Evolutionary conservation across 2,888 invertebrate species (phyloP).

Genomic region (Tortricodes alternella): DNA sequence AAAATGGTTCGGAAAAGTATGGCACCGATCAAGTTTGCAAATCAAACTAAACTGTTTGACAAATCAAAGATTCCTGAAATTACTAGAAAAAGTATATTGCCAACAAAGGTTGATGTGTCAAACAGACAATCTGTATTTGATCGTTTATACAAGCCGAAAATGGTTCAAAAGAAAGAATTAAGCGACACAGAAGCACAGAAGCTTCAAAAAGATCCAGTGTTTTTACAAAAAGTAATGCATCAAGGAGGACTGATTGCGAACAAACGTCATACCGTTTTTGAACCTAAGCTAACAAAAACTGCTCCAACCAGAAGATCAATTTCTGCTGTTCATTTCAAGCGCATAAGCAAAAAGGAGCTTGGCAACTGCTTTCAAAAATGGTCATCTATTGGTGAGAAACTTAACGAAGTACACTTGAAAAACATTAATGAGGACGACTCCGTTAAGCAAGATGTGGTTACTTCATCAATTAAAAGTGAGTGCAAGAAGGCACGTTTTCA

Average conservation of each 20-base stretch:
- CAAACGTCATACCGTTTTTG: constrained; percentile 55
- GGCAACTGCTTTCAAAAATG: constrained; percentile 69
- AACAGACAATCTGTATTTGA: constrained; percentile 64
- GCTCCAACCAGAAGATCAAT: constrained; percentile 64
- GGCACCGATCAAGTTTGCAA: constrained; percentile 37
- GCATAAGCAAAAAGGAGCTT: constrained; percentile 58
- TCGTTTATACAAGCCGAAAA: constrained; percentile 66
- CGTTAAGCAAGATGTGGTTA: constrained; percentile 50
- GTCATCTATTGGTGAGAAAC: constrained; percentile 67
- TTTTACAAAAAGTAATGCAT: constrained; percentile 54
- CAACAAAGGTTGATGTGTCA: constrained; percentile 35
- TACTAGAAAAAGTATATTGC: constrained; percentile 45
- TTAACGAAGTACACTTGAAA: constrained; percentile 54
- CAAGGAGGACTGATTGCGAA: constrained; percentile 50
- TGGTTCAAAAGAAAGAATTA: constrained; percentile 37
- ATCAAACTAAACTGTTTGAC: constrained; percentile 18
- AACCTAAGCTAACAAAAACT: constrained; percentile 37
- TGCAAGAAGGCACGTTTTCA: constrained; percentile 68
- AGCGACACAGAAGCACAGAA: constrained; percentile 50
- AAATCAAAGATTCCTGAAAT: background rate
- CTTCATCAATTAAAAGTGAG: constrained; percentile 71
- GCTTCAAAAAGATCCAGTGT: constrained; percentile 54
- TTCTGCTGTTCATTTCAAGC: constrained; percentile 75
- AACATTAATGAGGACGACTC: constrained; percentile 59
- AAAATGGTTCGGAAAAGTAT: constrained; percentile 40